phyloP scores from a whole-genome alignment of 1,140 invertebrate species.

The Atta texana region DNA sequence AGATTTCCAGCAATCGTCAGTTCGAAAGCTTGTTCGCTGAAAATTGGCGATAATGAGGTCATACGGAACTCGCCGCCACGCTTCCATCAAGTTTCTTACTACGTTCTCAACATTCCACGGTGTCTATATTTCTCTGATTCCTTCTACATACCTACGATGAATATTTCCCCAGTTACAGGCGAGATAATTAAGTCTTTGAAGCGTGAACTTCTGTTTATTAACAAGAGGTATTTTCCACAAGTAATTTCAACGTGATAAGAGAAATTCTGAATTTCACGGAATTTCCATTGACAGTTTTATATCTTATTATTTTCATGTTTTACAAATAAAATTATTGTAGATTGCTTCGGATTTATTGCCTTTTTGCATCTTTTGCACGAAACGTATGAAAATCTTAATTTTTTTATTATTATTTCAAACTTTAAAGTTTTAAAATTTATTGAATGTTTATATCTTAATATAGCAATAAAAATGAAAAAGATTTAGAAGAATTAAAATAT shows the following conservation, averaged over 20 bases:
- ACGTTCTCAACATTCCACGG: conserved; percentile 75
- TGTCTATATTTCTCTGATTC: background rate
- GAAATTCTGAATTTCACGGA: background rate
- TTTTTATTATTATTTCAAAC: background rate
- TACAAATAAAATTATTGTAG: background rate
- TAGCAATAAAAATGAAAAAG: background rate
- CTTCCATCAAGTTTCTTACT: conserved; percentile 68
- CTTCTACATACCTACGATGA: conserved; percentile 60
- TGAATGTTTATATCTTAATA: background rate
- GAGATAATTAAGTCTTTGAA: conserved; percentile 42
- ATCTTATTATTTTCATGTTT: background rate
- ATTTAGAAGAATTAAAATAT: background rate
- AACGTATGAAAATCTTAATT: background rate
- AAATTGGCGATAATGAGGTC: conserved; percentile 80
- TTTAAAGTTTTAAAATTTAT: background rate
- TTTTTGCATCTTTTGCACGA: background rate
- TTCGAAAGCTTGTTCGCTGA: conserved; percentile 79
- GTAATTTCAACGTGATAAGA: background rate
- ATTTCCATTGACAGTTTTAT: background rate
- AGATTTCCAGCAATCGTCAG: conserved; percentile 74
- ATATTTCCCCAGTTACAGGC: background rate
- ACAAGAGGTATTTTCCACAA: background rate
- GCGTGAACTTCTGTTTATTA: background rate
- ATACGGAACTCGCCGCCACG: conserved; percentile 75
- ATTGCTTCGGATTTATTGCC: background rate